Evolutionary conservation across 2,797 vertebrate species (phyloP).

Genomic region (Urophycis tenuis): DNA sequence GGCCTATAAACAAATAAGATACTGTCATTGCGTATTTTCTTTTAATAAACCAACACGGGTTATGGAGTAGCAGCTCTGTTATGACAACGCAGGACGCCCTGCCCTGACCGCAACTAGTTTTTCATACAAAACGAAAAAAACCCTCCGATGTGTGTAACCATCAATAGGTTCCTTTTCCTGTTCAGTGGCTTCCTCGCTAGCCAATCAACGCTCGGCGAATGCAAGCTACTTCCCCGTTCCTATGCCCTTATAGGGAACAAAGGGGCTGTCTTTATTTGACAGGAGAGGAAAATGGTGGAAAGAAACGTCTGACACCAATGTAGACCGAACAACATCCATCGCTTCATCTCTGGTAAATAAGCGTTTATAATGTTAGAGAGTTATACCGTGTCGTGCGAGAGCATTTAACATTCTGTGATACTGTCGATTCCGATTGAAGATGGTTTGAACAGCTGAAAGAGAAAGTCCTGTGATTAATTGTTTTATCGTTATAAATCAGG

Average conservation of each 20-base stretch:
- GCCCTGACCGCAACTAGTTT: not conserved
- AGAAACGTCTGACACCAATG: conserved; percentile 34
- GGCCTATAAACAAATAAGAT: not conserved
- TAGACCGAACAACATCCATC: conserved; percentile 42
- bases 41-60: not conserved
- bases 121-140: not conserved
- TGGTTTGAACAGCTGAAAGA: not conserved
- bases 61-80: conserved; percentile 15
- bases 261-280: conserved; percentile 43
- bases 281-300: conserved; percentile 61
- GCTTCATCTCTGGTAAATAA: conserved; percentile 63
- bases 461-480: not conserved
- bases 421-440: not conserved
- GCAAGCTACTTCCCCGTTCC: conserved; percentile 58
- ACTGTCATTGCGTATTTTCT: conserved; percentile 7
- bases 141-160: not conserved
- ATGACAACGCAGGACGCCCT: conserved; percentile 16
- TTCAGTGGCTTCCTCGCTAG: conserved; percentile 14
- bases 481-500: conserved; percentile 41
- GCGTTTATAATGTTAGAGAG: not conserved
- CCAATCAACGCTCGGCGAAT: conserved; percentile 59
- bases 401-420: conserved; percentile 19
- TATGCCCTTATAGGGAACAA: conserved; percentile 53
- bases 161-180: not conserved
- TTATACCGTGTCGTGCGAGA: conserved; percentile 9